Conservation (phyloP, 2,113 vertebrate genomes). For the Cettia cetti region DNA sequence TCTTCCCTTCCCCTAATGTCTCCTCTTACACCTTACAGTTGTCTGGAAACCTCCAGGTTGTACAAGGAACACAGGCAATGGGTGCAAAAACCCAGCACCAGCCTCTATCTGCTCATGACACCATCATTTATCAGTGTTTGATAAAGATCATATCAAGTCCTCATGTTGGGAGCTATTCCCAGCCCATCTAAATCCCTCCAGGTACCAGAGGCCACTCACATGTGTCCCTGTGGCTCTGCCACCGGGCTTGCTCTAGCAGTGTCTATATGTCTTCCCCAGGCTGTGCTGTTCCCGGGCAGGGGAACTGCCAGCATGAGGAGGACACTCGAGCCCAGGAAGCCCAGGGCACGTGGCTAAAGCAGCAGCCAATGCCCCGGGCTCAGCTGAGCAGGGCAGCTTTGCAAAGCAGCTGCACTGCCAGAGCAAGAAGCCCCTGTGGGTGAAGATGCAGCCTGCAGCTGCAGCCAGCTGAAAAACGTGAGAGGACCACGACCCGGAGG, state of each 20-base stretch:
- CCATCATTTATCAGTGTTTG: neutral
- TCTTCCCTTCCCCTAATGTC: neutral
- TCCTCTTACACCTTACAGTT: neutral
- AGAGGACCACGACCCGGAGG: neutral
- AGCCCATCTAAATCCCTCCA: neutral
- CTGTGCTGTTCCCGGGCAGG: neutral
- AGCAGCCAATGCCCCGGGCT: rapidly evolving
- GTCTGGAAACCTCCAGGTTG: neutral
- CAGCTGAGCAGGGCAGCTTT: neutral
- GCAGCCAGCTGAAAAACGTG: neutral
- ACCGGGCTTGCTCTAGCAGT: neutral
- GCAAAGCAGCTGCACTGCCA: neutral
- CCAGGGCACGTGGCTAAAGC: neutral
- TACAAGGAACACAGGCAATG: neutral
- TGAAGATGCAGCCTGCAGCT: neutral
- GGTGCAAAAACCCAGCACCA: neutral
- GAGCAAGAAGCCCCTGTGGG: neutral
- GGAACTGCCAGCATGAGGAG: neutral
- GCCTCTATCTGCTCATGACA: neutral
- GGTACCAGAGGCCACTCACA: neutral
- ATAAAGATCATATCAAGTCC: neutral
- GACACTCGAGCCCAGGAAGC: neutral
- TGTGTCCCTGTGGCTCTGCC: neutral
- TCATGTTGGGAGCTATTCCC: neutral
- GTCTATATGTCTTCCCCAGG: neutral